A percentile compares a stretch with the other conserved stretches of the same genome.
Conservation (phyloP, 2,113 vertebrate genomes). For the Heptranchias perlo region DNA sequence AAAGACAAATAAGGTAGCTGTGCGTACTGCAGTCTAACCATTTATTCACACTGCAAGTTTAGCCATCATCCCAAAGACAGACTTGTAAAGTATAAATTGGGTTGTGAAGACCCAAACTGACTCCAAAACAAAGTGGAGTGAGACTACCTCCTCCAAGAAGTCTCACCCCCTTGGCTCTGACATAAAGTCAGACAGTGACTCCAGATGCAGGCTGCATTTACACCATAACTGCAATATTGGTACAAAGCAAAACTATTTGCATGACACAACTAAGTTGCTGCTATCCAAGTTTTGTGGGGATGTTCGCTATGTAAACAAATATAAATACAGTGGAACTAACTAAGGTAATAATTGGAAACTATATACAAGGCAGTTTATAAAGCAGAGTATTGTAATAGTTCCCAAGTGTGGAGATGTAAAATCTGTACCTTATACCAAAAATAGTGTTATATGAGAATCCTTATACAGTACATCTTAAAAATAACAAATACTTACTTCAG, state of each 20-base stretch:
- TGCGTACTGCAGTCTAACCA: neutral
- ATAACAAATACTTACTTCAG: neutral
- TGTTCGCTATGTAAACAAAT: neutral
- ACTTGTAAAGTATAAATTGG: too few species aligned
- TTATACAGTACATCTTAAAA: neutral
- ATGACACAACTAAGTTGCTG: neutral
- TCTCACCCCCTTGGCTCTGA: too few species aligned
- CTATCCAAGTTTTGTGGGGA: too few species aligned
- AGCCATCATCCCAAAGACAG: neutral
- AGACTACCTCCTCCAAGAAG: too few species aligned
- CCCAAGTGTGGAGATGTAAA: neutral
- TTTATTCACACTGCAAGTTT: neutral
- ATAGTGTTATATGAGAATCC: neutral
- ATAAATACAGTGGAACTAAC: neutral
- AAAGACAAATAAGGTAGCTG: neutral
- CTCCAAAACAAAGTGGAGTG: too few species aligned
- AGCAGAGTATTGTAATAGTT: neutral
- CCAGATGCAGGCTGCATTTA: neutral
- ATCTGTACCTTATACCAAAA: neutral
- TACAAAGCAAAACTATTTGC: neutral
- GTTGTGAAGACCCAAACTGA: too few species aligned
- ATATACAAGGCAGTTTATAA: too few species aligned
- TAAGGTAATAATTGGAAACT: neutral
- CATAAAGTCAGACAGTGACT: neutral
- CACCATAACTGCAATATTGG: neutral